These are phyloP conservation scores for Laterallus jamaicensis DNA, from an alignment of 2,113 vertebrate species.

Conservation along the genomic window DNA sequence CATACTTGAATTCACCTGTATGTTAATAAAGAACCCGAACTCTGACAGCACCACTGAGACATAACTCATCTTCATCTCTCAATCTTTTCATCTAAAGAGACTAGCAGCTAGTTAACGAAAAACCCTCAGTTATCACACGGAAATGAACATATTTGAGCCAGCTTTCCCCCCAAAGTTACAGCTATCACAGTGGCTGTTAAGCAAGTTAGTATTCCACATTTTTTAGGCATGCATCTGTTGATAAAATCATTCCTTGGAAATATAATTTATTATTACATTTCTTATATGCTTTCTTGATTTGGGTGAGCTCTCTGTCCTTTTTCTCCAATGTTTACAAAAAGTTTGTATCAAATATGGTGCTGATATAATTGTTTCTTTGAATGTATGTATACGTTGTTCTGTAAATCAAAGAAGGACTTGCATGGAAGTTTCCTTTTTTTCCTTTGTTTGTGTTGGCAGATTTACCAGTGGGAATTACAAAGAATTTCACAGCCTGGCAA, in stretches of 20 bases:
- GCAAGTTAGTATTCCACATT: neutral
- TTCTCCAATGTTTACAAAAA: neutral
- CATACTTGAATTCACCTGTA: neutral
- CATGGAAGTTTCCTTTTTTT: neutral
- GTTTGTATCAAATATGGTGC: neutral
- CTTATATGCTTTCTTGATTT: neutral
- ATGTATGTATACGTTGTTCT: neutral
- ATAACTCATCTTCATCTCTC: neutral
- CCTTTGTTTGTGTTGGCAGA: conserved; percentile 37
- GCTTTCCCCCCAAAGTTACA: neutral
- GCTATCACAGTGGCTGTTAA: neutral
- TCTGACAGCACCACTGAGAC: neutral
- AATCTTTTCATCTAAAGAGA: neutral
- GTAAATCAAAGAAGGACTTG: neutral
- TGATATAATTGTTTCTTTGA: neutral
- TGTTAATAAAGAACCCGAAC: neutral
- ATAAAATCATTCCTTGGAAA: neutral
- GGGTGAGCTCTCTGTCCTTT: neutral
- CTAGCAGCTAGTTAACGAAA: neutral
- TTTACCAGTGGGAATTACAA: conserved; percentile 57
- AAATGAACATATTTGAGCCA: neutral
- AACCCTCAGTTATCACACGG: accelerated
- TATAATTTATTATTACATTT: neutral
- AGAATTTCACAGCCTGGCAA: conserved; percentile 61
- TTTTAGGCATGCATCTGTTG: neutral